Evolutionary conservation across 2,113 vertebrate genomes (phyloP).

Genomic region (Siniperca chuatsi): DNA sequence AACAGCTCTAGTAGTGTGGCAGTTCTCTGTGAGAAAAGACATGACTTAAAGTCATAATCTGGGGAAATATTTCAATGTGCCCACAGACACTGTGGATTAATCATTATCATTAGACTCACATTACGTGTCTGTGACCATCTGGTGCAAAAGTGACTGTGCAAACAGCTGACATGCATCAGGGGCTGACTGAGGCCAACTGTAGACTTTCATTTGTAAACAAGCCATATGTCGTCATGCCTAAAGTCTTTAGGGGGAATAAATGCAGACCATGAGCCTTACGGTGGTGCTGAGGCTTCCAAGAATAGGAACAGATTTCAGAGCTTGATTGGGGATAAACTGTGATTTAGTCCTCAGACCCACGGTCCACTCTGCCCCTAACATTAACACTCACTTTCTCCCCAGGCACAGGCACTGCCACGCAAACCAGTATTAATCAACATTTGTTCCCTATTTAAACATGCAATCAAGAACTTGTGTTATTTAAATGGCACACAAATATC

Average conservation of each 20-base stretch:
- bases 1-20: background rate
- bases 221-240: conserved; percentile 62
- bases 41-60: conserved; percentile 8
- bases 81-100: conserved; percentile 40
- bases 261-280: conserved; percentile 51
- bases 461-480: background rate
- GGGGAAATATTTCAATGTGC: conserved; percentile 20
- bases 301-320: conserved; percentile 76
- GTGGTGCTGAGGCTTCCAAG: conserved; percentile 60
- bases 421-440: conserved; percentile 27
- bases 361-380: conserved; percentile 34
- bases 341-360: conserved; percentile 69
- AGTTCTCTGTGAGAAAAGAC: conserved; percentile 3
- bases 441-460: conserved; percentile 18
- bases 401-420: background rate
- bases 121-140: conserved; percentile 64
- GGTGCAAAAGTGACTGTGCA: conserved; percentile 61
- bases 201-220: conserved; percentile 66
- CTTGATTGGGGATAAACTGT: conserved; percentile 80
- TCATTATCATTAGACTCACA: conserved; percentile 61
- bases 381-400: conserved; percentile 39
- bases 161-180: conserved; percentile 60
- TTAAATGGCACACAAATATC: background rate
- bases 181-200: conserved; percentile 33
- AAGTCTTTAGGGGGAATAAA: conserved; percentile 61